Evolutionary conservation across 2,888 invertebrate species (phyloP), one percentile per base, ranked within the genome.

Genomic region (Cataglyphis cursor): DNA sequence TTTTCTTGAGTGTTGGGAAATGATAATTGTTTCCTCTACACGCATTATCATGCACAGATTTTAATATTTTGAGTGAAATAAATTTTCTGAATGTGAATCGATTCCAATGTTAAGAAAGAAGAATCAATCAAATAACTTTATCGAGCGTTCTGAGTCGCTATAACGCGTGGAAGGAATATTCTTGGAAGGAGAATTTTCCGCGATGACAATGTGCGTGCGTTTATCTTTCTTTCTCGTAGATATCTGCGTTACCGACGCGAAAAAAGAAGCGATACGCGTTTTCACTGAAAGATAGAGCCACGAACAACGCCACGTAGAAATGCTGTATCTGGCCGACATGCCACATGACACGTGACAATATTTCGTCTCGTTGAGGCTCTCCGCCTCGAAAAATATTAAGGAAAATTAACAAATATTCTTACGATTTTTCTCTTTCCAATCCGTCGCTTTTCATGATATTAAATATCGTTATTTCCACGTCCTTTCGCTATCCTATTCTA

Each of bases 271-370:
- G 84, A 86, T 82, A 81, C 89, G 87, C 81, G 83, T 81, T 90
- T 87, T 82, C 89, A 89, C 92, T 93, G 87, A 75, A 91, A 93
- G 93, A 92, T 93, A 91, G 93, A 93, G 93, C 93, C 93, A 93
- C 93, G 85, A 72, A 88, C 88, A 87, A 75, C 89, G 51, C 51
- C 51, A 51, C 51, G 78, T 48, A 68, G 65, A 44, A 54, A 24
- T 31, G 57, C 78, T 78, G 68, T 78, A 59, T 31, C 41, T 48
- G 41, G 62, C 24, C 74, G 38, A 44, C 38, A 68, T 41, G 85
- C 38, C 35, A 35, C 4, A 68, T 54, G 85, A 70, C 59, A 82
- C 86, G 81, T 80, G 62, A 66, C 59, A 48, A 12, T 44, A 35
- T 61, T 62, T 8, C 38, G 44, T 41, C 57, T 28, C 28, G 28